A percentile compares a stretch with the other conserved stretches of the same genome.
These are phyloP conservation scores for Discoglossus pictus DNA, from an alignment of 2,797 vertebrate species.

Conservation along the genomic window DNA sequence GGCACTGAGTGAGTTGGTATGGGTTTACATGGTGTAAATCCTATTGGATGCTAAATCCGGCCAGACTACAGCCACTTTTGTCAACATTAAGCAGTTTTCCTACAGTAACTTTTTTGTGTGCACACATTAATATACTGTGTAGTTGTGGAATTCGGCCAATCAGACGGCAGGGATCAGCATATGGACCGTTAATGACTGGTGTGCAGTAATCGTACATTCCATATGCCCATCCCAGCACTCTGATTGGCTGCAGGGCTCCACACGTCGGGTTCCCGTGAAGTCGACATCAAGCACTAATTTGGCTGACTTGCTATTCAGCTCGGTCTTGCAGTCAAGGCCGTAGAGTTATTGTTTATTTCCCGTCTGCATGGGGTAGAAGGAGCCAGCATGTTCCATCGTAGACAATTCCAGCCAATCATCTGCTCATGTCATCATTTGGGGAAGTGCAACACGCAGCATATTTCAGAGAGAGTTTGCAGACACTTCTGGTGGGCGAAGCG, in stretches of 20 bases:
- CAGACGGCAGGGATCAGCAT: slow-evolving; percentile 36
- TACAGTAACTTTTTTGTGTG: not conserved
- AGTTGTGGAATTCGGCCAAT: slow-evolving; percentile 24
- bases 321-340: not conserved
- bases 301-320: slow-evolving; percentile 5
- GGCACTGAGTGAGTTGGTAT: too few species aligned
- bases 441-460: not conserved
- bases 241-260: slow-evolving; percentile 42
- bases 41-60: too few species aligned
- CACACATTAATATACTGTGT: not conserved
- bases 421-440: not conserved
- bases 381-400: slow-evolving; percentile 8
- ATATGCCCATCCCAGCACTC: slow-evolving; percentile 33
- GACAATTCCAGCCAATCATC: not conserved
- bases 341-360: slow-evolving; percentile 8
- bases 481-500: not conserved
- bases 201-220: slow-evolving; percentile 11
- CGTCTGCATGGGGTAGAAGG: not conserved
- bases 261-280: slow-evolving; percentile 16
- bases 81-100: not conserved
- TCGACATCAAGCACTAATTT: slow-evolving; percentile 9
- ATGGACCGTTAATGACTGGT: slow-evolving; percentile 34
- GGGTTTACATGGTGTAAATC: too few species aligned
- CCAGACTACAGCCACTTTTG: too few species aligned
- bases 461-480: not conserved